Percentiles rank a stretch among this genome's conserved stretches.
These are phyloP conservation scores for Pseudotriccus pelzelni DNA, from an alignment of 2,797 vertebrate genomes.

Conservation along the genomic window DNA sequence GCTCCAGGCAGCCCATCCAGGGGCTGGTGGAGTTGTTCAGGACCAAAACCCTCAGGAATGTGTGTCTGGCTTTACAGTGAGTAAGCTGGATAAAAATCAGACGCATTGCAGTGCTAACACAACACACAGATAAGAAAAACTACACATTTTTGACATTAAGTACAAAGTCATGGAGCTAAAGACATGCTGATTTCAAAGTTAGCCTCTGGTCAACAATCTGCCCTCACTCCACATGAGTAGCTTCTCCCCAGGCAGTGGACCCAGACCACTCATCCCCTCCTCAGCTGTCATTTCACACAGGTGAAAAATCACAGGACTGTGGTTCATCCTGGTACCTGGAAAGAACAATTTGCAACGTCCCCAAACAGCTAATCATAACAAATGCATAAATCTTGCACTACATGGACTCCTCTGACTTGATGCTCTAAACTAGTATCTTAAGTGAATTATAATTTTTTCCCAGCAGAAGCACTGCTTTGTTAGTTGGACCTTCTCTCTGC, in stretches of 20 bases:
- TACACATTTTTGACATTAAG: neutral
- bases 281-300: neutral
- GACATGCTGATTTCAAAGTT: neutral
- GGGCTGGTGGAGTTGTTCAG: neutral
- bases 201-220: neutral
- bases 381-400: neutral
- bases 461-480: neutral
- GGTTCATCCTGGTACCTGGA: neutral
- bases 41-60: neutral
- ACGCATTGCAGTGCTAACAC: neutral
- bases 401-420: neutral
- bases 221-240: neutral
- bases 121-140: neutral
- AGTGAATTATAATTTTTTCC: neutral
- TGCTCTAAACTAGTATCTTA: neutral
- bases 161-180: neutral
- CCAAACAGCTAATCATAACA: neutral
- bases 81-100: neutral
- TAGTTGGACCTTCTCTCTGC: neutral
- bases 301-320: neutral
- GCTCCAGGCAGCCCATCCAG: neutral
- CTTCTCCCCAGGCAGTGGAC: neutral
- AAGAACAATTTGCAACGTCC: neutral
- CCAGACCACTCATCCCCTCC: neutral
- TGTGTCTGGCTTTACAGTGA: neutral